Base-by-base conservation (phyloP, 2,888 invertebrate genomes). In the Hoplodrina blanda region DNA sequence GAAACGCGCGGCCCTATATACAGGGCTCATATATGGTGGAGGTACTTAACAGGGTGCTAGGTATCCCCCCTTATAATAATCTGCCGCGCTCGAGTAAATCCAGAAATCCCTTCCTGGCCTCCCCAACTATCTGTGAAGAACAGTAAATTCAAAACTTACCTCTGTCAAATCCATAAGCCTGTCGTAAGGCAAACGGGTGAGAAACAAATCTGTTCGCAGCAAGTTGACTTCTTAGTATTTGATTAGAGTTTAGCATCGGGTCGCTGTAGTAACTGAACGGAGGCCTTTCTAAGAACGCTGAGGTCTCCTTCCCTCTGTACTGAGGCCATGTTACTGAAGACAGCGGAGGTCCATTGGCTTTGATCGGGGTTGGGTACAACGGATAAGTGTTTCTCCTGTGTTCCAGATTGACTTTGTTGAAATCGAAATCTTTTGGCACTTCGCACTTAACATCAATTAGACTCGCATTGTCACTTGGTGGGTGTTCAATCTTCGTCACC, bases 131-230 rank as follows among this genome's bases (percentile, higher is more conserved):
- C n/a, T 2, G 30, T 8, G 8, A 61, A 66, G 11, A 44, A 25
- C 53, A 57, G 1, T 53, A 0, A 41, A n/a, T n/a, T 37, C 30
- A 25, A 41, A 41, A 71, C 91, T 88, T 76, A 95, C 95, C 94
- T 93, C 94, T 92, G 69, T 95, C 94, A 75, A 91, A 92, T 82
- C 92, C 93, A 69, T 93, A 95, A 11, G 92, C 85, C 70, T 93
- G 94, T 76, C 93, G 88, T 80, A 94, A 84, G 57, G 91, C 85
- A 52, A 90, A 91, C 0, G 94, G 90, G 67, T 91, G 91, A 0
- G 92, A 63, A 20, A 90, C 82, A 68, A 88, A 92, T 89, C 93
- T 92, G 65, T 91, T 94, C 0, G 91, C 90, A 6, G 91, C 92
- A 17, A 95, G 84, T 57, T 95, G 95, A 73, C 73, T 93, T 46